A percentile compares a stretch with the other conserved stretches of the same genome.
These are phyloP conservation scores for Apeira syringaria DNA, from an alignment of 2,888 invertebrate species.

Conservation along the genomic window DNA sequence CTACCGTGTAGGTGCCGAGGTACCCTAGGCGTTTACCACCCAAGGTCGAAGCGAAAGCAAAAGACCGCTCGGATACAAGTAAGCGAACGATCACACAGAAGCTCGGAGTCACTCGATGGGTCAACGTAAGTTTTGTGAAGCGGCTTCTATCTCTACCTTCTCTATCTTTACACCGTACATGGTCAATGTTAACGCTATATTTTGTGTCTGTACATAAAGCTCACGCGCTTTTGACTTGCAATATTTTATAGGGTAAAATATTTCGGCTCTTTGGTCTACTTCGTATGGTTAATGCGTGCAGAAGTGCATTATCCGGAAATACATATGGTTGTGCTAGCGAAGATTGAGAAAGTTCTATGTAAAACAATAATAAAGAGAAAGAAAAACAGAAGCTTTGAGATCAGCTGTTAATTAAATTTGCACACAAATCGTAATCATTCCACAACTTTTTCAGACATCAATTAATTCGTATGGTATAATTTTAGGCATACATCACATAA, in stretches of 20 bases:
- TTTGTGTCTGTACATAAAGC: slow-evolving; percentile 36
- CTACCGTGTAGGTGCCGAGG: slow-evolving; percentile 33
- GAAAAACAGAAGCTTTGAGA: too few relatives aligned
- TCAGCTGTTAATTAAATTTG: too few relatives aligned
- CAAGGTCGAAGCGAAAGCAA: slow-evolving; percentile 23
- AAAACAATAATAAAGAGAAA: too few relatives aligned
- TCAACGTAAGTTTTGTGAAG: slow-evolving; percentile 31
- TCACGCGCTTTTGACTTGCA: slow-evolving; percentile 34
- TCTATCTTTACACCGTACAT: slow-evolving; percentile 15
- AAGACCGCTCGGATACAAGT: slow-evolving; percentile 16
- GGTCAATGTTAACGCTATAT: slow-evolving; percentile 31
- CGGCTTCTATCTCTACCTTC: slow-evolving; percentile 21
- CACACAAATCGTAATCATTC: too few relatives aligned
- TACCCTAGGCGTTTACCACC: slow-evolving; percentile 20
- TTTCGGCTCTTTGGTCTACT: neutral
- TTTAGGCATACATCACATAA: too few relatives aligned
- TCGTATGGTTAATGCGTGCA: neutral
- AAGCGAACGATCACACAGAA: slow-evolving; percentile 21
- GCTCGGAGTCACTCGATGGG: slow-evolving; percentile 32
- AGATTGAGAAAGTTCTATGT: too few relatives aligned
- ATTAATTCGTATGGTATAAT: too few relatives aligned
- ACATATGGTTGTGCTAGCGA: neutral
- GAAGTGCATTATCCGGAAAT: neutral
- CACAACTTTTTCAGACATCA: too few relatives aligned
- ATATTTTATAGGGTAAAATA: slow-evolving; percentile 15